These are phyloP conservation scores for Gymnocephalus cernua DNA, from an alignment of 2,113 vertebrate species.

Conservation along the genomic window DNA sequence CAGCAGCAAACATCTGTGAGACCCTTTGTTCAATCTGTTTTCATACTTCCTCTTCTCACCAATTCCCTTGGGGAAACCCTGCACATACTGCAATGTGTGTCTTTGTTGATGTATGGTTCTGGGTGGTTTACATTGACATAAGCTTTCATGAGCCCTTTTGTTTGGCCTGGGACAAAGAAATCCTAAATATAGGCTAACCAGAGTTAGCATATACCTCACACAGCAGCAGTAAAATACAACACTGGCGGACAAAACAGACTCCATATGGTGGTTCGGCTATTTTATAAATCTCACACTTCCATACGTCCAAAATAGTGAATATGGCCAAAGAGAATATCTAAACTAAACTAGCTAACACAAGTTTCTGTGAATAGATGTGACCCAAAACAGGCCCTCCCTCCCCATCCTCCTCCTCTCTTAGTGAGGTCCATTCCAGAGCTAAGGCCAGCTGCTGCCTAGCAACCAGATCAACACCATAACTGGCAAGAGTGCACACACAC, in stretches of 20 bases:
- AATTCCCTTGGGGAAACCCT: conserved; percentile 27
- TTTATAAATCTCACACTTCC: not conserved
- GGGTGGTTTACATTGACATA: not conserved
- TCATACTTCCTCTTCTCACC: not conserved
- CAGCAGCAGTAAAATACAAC: not conserved
- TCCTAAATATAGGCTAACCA: conserved; percentile 45
- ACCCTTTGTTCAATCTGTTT: conserved; percentile 2
- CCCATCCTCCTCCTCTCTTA: conserved; percentile 37
- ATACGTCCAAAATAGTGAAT: not conserved
- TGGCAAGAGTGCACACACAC: conserved; percentile 60
- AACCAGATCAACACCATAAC: conserved; percentile 77
- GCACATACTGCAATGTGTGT: not conserved
- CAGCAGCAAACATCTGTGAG: not conserved
- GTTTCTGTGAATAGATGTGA: conserved; percentile 35
- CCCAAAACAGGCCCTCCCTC: conserved; percentile 34
- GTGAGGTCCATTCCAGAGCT: conserved; percentile 72
- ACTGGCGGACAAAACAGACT: not conserved
- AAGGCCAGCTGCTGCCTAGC: conserved; percentile 71
- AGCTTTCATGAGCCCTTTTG: conserved; percentile 10
- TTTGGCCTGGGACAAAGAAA: conserved; percentile 33
- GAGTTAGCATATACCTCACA: conserved; percentile 7
- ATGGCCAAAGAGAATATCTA: not conserved
- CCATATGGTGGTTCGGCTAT: not conserved
- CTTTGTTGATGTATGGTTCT: conserved; percentile 21
- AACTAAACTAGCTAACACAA: conserved; percentile 2